A percentile compares a stretch with the other conserved stretches of the same genome.
Conservation (phyloP, 2,797 vertebrate species). For the Xiphorhynchus erythropygius region DNA sequence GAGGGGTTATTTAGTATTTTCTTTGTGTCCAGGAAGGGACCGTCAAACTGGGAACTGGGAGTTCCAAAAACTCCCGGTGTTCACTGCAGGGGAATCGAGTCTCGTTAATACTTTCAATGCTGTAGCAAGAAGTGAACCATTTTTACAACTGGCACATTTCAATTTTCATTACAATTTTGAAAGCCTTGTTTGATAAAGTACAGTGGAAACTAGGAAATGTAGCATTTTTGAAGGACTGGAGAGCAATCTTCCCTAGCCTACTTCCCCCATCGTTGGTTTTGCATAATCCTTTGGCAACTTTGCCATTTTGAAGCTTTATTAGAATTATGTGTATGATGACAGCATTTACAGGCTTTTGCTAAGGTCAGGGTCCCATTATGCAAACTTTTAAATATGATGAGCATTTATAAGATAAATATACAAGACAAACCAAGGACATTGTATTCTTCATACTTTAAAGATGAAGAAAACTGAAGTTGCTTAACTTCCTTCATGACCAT, state of each 20-base stretch:
- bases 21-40: neutral
- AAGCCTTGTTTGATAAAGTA: neutral
- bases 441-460: constrained; percentile 9
- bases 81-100: neutral
- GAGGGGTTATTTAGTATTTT: neutral
- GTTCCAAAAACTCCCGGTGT: neutral
- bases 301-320: neutral
- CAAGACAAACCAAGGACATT: constrained; percentile 19
- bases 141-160: neutral
- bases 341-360: constrained; percentile 22
- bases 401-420: constrained; percentile 27
- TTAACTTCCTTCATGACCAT: neutral
- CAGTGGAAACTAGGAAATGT: neutral
- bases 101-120: neutral
- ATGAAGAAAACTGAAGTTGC: constrained; percentile 12
- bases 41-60: neutral
- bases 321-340: constrained; percentile 10
- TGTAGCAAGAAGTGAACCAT: neutral
- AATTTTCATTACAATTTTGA: neutral
- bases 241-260: neutral
- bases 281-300: neutral
- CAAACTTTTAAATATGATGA: constrained; percentile 43
- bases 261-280: neutral
- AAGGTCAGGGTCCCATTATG: constrained; percentile 34
- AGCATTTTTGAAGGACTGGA: constrained; percentile 1